Base-by-base conservation (phyloP, 2,797 vertebrate genomes). In the Sciaenops ocellatus region DNA sequence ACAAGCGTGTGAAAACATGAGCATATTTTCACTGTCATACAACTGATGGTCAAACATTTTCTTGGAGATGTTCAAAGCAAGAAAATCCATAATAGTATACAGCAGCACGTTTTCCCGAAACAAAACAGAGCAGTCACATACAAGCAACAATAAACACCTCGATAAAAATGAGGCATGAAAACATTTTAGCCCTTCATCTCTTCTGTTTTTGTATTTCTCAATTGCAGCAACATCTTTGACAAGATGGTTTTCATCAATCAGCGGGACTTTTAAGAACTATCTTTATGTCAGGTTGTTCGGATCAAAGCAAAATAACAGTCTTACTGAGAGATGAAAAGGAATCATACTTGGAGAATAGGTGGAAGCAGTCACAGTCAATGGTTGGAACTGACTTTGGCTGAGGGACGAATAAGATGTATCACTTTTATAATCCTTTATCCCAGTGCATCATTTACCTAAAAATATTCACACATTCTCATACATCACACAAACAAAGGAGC, bases 61-160 rank as follows among this genome's bases (percentile, higher is more conserved):
- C 41, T 2, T 48, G 22, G 38, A 73, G 47, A 59, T 26, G 5
- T 70, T 69, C 70, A 65, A 68, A 74, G 50, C 42, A 73, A 8
- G 6, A 57, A 41, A 55, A 76, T 79, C 57, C 2, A 83, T 80
- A 16, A 42, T 24, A 6, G 41, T 20, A 41, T 50, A 24, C 69
- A 54, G 56, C 48, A 42, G 20, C 30, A 16, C 1, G 28, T 65
- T 26, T 20, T 42, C 22, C 34, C 6, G 1, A 42, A 76, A 65
- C 59, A 73, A 66, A 82, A 79, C 70, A 50, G 81, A 76, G 76
- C 83, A 78, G 56, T 61, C 54, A 57, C 48, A 69, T 4, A 52
- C 20, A 67, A 59, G 59, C 34, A 74, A 22, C 72, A 64, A 26
- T 42, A 22, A 64, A 77, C 24, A 68, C 44, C 34, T 12, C 1